Base-by-base conservation (phyloP, 2,888 invertebrate species). In the Synanthedon formicaeformis region DNA sequence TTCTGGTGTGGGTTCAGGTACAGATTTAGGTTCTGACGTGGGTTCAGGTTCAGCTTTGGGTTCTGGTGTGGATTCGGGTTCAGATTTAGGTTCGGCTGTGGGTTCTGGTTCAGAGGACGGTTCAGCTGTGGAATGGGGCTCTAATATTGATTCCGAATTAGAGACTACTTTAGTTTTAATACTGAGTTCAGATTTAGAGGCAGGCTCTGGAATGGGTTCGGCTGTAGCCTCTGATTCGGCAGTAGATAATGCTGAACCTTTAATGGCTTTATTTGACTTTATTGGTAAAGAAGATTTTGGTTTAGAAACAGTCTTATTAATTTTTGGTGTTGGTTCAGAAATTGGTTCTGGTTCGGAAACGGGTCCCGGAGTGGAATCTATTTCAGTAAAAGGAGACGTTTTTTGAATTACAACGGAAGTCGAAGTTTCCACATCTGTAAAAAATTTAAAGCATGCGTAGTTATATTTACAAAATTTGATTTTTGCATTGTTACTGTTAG, bases 391-490 rank as follows among this genome's bases (percentile, higher is more conserved):
- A 0, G 86, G 77, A n/a, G 79, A 54, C 55, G 57, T 58, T 56
- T 57, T 61, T 56, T 61, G 60, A 55, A 56, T 59, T 62, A 57
- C 57, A 61, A 71, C 65, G 66, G 68, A 58, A 60, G 89, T 86
- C 10, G 91, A 69, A 61, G 78, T 72, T 69, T 77, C 81, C 75
- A 71, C 68, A 84, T 84, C 87, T 87, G 87, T 63, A 86, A 83
- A 82, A 78, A 82, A 67, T 69, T 66, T 34, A 34, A 67, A 78
- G 67, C 85, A 84, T 87, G 87, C 87, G 45, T n/a, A 73, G 64
- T 74, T 73, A 73, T 73, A 71, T 69, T 62, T 71, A 73, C 71
- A 73, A 16, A 16, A 16, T 67, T 69, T 67, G 65, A 65, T 64
- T 61, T 64, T 63, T 60, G 58, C 55, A 62, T 52, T 57, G 64